A percentile compares a stretch with the other conserved stretches of the same genome.
Conservation (phyloP, 2,797 vertebrate genomes). For the Pachyuromys duprasi region DNA sequence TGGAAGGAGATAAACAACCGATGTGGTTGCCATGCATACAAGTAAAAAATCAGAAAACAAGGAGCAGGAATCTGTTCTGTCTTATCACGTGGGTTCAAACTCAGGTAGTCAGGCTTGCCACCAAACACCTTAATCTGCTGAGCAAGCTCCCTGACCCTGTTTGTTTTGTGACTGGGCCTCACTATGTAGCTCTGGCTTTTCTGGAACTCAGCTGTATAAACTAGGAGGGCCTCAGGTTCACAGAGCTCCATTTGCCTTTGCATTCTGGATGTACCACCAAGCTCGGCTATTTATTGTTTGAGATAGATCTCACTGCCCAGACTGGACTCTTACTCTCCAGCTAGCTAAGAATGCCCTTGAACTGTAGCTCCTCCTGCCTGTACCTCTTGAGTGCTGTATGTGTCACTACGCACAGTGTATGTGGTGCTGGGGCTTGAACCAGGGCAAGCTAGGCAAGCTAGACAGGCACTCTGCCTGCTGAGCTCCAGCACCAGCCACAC, state of each 20-base stretch:
- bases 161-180: not conserved
- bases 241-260: not conserved
- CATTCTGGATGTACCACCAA: not conserved
- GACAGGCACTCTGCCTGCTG: too few species aligned
- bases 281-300: not conserved
- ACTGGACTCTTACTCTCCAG: not conserved
- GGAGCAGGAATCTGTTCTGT: not conserved
- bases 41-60: not conserved
- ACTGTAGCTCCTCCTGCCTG: not conserved
- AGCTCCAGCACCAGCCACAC: not conserved
- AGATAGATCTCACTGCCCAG: not conserved
- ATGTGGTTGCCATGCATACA: not conserved
- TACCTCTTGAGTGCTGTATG: not conserved
- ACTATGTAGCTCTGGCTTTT: not conserved
- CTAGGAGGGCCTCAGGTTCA: not conserved
- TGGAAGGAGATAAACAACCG: slow-evolving; percentile 38
- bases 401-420: not conserved
- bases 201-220: not conserved
- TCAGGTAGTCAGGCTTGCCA: too few species aligned
- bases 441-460: too few species aligned
- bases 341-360: not conserved
- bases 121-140: not conserved
- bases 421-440: too few species aligned
- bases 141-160: not conserved
- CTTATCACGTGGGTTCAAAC: not conserved